Evolutionary conservation across 2,113 vertebrate genomes (phyloP), one percentile per base, ranked within the genome.

Genomic region (Eolophus roseicapilla): DNA sequence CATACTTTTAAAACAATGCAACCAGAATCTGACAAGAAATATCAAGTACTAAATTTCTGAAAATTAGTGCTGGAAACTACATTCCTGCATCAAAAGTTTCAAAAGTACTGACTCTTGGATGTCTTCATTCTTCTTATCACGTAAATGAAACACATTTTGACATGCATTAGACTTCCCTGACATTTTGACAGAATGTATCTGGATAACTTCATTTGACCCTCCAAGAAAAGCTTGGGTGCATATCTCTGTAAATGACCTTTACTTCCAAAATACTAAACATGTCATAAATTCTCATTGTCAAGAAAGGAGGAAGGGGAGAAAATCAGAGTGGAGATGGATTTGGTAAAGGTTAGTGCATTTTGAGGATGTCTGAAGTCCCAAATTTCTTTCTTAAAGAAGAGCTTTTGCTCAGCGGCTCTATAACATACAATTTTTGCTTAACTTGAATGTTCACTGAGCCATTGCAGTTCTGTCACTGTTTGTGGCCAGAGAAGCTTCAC

Each of bases 161-260:
- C 8, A n/a, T n/a, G 37, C 2, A 16, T 68, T 43, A 59, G 29
- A 39, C 47, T 59, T 85, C 23, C 25, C 6, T 67, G 53, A 31
- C 15, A 75, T 84, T 84, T 94, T 84, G 46, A 46, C 14, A 49
- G 19, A 63, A 70, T 14, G 9, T 52, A 20, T 77, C 20, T 31
- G 5, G 29, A 74, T 62, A 41, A n/a, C 6, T 5, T 5, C 5
- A 52, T 67, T 82, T 78, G 13, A 37, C 7, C 17, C n/a, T 52
- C 37, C 2, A 1, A 84, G 31, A 52, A 63, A 70, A 1, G 0
- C 41, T 62, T 37, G 11, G 3, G 11, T 74, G 2, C 5, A 1
- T n/a, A 52, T 25, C 19, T 53, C 86, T 55, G 27, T 46, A 50
- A 82, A 39, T 60, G 7, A 57, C 9, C 1, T 73, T 65, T 43